phyloP scores from a whole-genome alignment of 2,888 invertebrate species.

The Dorcus hopei region DNA sequence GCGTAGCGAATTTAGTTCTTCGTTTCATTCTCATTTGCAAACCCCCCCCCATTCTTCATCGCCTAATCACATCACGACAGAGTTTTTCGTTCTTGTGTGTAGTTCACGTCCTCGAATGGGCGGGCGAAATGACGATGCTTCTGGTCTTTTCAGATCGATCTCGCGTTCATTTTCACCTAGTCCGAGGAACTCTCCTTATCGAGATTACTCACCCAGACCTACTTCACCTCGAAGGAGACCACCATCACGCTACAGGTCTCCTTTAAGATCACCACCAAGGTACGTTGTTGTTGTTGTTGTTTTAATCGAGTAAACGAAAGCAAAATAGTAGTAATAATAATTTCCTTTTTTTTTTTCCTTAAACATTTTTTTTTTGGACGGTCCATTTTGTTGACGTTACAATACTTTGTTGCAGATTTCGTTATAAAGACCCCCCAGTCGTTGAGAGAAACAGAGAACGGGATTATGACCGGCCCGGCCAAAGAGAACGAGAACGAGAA shows the following conservation, averaged over 20 bases:
- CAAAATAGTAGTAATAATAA: constrained; percentile 2
- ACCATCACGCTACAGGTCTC: constrained; percentile 53
- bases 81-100: no score
- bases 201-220: constrained; percentile 42
- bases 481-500: constrained; percentile 35
- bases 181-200: constrained; percentile 49
- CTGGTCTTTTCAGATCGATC: constrained; percentile 55
- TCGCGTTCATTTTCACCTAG: constrained; percentile 62
- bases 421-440: constrained; percentile 35
- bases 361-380: no score
- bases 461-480: constrained; percentile 36
- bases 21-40: neutral
- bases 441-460: constrained; percentile 35
- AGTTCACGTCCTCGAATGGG: no score
- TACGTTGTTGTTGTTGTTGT: constrained; percentile 26
- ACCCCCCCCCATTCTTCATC: neutral
- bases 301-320: neutral
- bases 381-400: no score
- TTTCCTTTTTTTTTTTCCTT: neutral
- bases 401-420: constrained; percentile 25
- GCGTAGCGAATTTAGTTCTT: no score
- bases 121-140: neutral
- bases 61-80: no score
- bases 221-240: constrained; percentile 36
- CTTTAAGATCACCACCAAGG: constrained; percentile 50